Conservation (phyloP, 2,113 vertebrate species). For the Neolamprologus longior region DNA sequence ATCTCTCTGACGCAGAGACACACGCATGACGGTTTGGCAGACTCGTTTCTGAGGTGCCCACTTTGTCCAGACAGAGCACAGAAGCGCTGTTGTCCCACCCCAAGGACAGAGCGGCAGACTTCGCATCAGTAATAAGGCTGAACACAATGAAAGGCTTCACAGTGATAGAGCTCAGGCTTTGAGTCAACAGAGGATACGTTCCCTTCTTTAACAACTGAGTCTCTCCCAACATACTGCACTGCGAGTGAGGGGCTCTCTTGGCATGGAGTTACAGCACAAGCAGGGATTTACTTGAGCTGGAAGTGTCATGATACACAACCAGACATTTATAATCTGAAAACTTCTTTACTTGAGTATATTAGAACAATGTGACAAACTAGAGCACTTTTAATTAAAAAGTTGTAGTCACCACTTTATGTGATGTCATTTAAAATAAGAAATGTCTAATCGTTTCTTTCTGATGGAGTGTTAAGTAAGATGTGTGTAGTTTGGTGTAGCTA, state of each 20-base stretch:
- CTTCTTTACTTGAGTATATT: not conserved
- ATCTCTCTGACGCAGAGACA: conserved; percentile 23
- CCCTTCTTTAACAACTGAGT: conserved; percentile 19
- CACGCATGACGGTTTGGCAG: conserved; percentile 40
- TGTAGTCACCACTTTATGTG: not conserved
- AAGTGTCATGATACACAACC: not conserved
- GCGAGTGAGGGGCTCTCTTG: not conserved
- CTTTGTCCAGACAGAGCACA: conserved; percentile 49
- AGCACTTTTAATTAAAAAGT: not conserved
- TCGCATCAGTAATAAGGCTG: conserved; percentile 58
- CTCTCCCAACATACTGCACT: not conserved
- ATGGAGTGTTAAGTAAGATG: not conserved
- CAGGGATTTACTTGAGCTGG: not conserved
- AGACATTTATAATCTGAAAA: not conserved
- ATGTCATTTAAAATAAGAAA: not conserved
- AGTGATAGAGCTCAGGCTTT: conserved; percentile 11
- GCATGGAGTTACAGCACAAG: not conserved
- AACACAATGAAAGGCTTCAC: conserved; percentile 57
- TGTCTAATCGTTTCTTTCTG: not conserved
- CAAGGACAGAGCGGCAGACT: conserved; percentile 25
- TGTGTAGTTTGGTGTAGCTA: not conserved
- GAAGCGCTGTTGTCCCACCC: conserved; percentile 53
- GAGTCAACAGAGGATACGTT: conserved; percentile 29
- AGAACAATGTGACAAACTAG: not conserved
- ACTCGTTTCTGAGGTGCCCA: conserved; percentile 37